Evolutionary conservation across 2,797 vertebrate species (phyloP).

Genomic region (Pygocentrus nattereri): DNA sequence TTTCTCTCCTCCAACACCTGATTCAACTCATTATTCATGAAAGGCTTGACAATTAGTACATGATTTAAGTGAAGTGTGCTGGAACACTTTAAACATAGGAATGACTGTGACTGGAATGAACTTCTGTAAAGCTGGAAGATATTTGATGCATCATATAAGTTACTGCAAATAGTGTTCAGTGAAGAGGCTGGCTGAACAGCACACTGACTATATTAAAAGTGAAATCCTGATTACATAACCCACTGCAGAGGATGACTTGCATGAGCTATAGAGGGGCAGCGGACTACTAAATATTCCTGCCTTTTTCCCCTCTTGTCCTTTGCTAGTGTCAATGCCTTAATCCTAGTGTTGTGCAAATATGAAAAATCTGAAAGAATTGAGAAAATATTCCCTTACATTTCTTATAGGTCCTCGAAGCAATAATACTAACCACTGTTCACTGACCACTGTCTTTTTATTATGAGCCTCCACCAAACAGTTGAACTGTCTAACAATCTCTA

Average conservation of each 20-base stretch:
- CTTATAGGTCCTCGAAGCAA: neutral
- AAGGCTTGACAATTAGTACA: constrained; percentile 18
- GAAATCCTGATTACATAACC: constrained; percentile 48
- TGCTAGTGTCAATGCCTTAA: too few species aligned
- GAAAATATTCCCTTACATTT: neutral
- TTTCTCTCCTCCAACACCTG: constrained; percentile 3
- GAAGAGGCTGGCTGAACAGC: constrained; percentile 29
- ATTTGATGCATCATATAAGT: constrained; percentile 26
- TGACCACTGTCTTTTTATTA: neutral
- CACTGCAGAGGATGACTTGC: constrained; percentile 20
- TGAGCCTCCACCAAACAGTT: neutral
- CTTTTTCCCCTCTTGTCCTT: neutral
- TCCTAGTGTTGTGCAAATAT: too few species aligned
- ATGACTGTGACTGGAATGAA: neutral
- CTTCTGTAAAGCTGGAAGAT: constrained; percentile 18
- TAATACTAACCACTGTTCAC: neutral
- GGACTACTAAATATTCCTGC: neutral
- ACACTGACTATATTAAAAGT: constrained; percentile 40
- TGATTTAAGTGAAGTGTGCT: constrained; percentile 13
- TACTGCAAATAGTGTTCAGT: constrained; percentile 24
- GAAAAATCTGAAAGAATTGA: too few species aligned
- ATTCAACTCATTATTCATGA: constrained; percentile 5
- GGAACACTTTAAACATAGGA: neutral
- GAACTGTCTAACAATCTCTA: neutral
- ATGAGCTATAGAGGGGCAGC: neutral